A percentile compares a stretch with the other conserved stretches of the same genome.
Evolutionary conservation across 1,140 invertebrate genomes (phyloP).

Genomic region (Parasteatoda tepidariorum): DNA sequence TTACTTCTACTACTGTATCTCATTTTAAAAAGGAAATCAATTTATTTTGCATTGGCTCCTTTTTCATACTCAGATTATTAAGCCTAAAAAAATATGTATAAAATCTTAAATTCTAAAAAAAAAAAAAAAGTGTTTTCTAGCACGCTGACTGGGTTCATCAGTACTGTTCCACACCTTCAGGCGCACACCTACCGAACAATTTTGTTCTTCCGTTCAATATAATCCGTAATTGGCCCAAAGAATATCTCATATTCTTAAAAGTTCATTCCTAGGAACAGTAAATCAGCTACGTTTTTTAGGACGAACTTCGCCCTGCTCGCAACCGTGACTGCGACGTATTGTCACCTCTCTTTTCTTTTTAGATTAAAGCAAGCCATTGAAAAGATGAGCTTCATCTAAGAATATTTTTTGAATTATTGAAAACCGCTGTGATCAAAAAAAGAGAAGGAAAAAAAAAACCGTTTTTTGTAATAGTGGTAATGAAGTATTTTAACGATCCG

Average conservation of each 20-base stretch:
- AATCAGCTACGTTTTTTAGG: neutral
- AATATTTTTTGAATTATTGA: neutral
- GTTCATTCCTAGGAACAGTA: neutral
- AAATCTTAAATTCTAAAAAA: too few relatives aligned
- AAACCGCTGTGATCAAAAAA: neutral
- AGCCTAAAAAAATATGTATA: too few relatives aligned
- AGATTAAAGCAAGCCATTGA: neutral
- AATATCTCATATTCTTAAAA: neutral
- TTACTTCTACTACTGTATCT: too few relatives aligned
- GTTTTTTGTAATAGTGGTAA: neutral
- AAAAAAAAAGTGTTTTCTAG: too few relatives aligned
- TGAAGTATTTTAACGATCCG: neutral
- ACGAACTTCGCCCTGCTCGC: neutral
- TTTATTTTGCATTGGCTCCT: too few relatives aligned
- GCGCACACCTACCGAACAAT: too few relatives aligned
- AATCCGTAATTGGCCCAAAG: neutral
- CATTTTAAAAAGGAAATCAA: too few relatives aligned
- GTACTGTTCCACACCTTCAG: too few relatives aligned
- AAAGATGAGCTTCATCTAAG: neutral
- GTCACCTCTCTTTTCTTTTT: neutral
- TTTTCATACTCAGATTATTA: too few relatives aligned
- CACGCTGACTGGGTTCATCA: too few relatives aligned
- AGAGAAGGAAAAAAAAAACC: neutral
- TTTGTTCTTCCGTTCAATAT: neutral
- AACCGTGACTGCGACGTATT: slow-evolving; percentile 5